Conservation (phyloP, 2,888 invertebrate genomes). For the Agriopis leucophaearia region DNA sequence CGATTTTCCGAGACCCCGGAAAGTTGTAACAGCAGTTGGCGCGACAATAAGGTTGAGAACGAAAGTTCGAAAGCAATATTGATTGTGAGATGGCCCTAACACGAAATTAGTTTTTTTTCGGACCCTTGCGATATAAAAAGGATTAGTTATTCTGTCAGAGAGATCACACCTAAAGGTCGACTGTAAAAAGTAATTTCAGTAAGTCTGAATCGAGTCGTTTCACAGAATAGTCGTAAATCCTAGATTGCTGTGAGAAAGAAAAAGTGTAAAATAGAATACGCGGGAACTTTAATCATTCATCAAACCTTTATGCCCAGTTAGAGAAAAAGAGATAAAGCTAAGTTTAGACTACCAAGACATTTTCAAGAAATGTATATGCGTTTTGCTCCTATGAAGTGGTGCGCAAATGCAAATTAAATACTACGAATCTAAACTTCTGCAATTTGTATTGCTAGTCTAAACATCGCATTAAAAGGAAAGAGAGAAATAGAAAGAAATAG, state of each 20-base stretch:
- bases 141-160: slow-evolving; percentile 28
- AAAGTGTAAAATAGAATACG: slow-evolving; percentile 39
- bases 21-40: slow-evolving; percentile 30
- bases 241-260: slow-evolving; percentile 22
- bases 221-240: slow-evolving; percentile 28
- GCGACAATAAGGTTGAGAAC: slow-evolving; percentile 26
- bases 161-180: slow-evolving; percentile 18
- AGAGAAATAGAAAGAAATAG: slow-evolving; percentile 46
- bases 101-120: slow-evolving; percentile 29
- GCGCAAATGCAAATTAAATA: no score
- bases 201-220: slow-evolving; percentile 25
- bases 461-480: not conserved
- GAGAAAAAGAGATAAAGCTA: slow-evolving; percentile 35
- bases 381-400: no score
- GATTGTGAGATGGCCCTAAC: slow-evolving; percentile 28
- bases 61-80: slow-evolving; percentile 30
- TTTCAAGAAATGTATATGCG: no score
- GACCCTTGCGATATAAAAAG: slow-evolving; percentile 26
- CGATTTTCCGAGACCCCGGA: slow-evolving; percentile 29
- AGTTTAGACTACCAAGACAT: not conserved
- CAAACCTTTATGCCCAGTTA: slow-evolving; percentile 62
- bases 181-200: slow-evolving; percentile 24
- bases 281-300: slow-evolving; percentile 70
- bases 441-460: no score
- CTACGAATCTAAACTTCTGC: no score